Evolutionary conservation across 2,888 invertebrate genomes (phyloP).

Genomic region (Apodemia mormo): DNA sequence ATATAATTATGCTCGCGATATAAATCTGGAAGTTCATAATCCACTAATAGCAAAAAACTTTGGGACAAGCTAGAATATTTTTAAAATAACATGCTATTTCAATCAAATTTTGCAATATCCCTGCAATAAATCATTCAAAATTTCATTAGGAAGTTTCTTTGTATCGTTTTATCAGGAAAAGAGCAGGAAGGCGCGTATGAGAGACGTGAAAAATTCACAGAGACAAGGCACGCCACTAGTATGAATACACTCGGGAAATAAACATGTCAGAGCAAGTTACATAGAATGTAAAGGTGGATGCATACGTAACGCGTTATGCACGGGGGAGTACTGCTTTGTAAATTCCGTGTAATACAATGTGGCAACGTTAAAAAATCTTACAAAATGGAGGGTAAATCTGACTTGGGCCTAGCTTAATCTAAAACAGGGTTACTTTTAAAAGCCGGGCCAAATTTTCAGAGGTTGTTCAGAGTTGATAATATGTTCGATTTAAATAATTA

Average conservation of each 20-base stretch:
- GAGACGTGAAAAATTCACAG: slow-evolving; percentile 47
- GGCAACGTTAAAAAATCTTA: not conserved
- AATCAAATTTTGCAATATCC: not conserved
- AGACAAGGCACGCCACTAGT: slow-evolving; percentile 44
- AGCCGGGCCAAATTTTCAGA: too few relatives aligned
- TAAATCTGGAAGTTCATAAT: too few relatives aligned
- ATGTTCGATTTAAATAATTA: too few relatives aligned
- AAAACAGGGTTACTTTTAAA: too few relatives aligned
- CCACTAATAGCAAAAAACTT: too few relatives aligned
- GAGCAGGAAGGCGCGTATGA: slow-evolving; percentile 24
- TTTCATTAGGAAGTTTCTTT: slow-evolving; percentile 9
- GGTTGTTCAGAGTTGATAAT: too few relatives aligned
- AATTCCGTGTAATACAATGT: not conserved
- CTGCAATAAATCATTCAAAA: not conserved
- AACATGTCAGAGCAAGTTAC: slow-evolving; percentile 52
- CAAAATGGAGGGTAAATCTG: not conserved
- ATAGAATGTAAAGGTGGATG: slow-evolving; percentile 38
- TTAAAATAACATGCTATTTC: too few relatives aligned
- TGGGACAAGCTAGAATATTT: too few relatives aligned
- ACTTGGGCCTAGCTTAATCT: not conserved
- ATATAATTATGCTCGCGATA: too few relatives aligned
- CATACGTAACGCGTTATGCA: slow-evolving; percentile 32
- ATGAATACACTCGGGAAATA: slow-evolving; percentile 59
- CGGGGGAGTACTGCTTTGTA: slow-evolving; percentile 1
- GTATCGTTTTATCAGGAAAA: slow-evolving; percentile 6